Evolutionary conservation across 2,888 invertebrate species (phyloP), one percentile per base, ranked within the genome.

Genomic region (Disparrhopalites patrizii): DNA sequence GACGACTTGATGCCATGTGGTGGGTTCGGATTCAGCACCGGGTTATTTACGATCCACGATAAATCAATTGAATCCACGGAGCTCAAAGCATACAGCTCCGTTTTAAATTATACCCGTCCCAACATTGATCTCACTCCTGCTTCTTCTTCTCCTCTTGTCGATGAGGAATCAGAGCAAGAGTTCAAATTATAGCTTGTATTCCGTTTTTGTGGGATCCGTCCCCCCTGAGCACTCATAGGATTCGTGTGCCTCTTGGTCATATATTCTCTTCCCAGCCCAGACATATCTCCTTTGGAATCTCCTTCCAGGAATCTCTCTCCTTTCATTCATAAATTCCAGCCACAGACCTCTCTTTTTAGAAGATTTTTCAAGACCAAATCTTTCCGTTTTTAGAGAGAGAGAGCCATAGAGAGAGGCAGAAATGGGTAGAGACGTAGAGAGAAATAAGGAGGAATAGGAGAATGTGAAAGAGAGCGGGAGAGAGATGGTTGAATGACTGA

Each of bases 241-340:
- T 61, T 61, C 60, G 60, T 61, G 60, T 61, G 60, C 60, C 60
- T 60, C 43, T 23, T n/a, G n/a, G n/a, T n/a, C 50, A 61, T 47
- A 33, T 61, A 61, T 50, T 28, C 50, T 36, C 31, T 27, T 23
- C 31, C 47, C 20, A 10, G n/a, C 43, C 7, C 20, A n/a, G n/a
- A n/a, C n/a, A 15, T 43, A 5, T 50, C 50, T 61, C 50, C 20
- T 33, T 47, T 30, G 10, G 3, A 61, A 61, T 61, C 60, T 61
- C 15, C 3, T 4, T 18, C 3, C 27, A 30, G 52, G 15, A 27
- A 31, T 31, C 20, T 36, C 8, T 20, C 23, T 20, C 18, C 30
- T 30, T 43, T 50, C 60, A 61, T 61, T 61, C 60, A 61, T 60
- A 60, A 60, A 60, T 43, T 61, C 60, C 23, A 36, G 7, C 8